Base-by-base conservation (phyloP, 2,113 vertebrate genomes). In the Sphyrna mokarran region DNA sequence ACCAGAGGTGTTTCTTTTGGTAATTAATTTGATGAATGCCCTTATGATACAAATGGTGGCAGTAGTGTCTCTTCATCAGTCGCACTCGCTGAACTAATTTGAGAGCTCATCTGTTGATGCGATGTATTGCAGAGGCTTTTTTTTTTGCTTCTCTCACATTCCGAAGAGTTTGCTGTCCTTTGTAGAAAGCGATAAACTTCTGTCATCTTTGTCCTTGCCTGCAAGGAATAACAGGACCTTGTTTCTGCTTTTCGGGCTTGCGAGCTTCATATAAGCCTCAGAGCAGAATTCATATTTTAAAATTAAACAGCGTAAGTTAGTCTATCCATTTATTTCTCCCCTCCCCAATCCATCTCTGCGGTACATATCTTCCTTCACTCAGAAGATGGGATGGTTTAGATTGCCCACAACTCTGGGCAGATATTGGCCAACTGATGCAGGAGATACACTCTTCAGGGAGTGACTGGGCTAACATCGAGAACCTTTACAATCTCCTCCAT, bases 1-100 rank as follows among this genome's bases (percentile, higher is more conserved):
- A 99, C 98, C 98, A 99, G 98, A 98, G 98, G 98, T 98, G 98
- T 97, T 98, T 97, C 97, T 98, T 96, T 97, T 97, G 98, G 98
- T 98, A 98, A 99, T 99, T 99, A 99, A 98, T 97, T 98, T 99
- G 99, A 99, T 99, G 98, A 99, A 99, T 99, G 98, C 98, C 97
- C 98, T 96, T 96, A 97, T 96, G 96, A 97, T 97, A 96, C 96
- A 97, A 98, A 98, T 95, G 97, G 98, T 98, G 98, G 98, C 98
- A 97, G 98, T 97, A 96, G 97, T 97, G 97, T 98, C 98, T 98
- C 98, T 98, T 98, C 98, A 98, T 98, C 97, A 98, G 97, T 97
- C 97, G 95, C 96, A 90, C 96, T 97, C 97, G 97, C 96, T 72
- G 97, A 97, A 97, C 98, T 99, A 98, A 99, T 99, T 98, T 98